phyloP scores from a whole-genome alignment of 2,888 invertebrate species.

The Caenorhabditis panamensis region DNA sequence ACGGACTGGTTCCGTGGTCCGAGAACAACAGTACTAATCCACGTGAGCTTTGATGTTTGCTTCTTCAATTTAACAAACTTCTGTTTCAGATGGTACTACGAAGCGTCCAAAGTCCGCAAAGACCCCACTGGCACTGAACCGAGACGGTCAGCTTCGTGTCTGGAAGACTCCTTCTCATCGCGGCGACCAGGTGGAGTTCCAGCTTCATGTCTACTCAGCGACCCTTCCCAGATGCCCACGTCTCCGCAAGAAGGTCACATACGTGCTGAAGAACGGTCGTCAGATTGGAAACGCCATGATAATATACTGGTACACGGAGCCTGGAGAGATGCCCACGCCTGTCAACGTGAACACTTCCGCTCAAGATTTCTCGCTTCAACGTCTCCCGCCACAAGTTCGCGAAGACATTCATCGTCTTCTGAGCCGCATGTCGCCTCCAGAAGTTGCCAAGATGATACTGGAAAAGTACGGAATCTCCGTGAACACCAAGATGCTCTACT shows the following conservation, averaged over 20 bases:
- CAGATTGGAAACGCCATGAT: conserved; percentile 70
- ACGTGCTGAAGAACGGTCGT: conserved; percentile 65
- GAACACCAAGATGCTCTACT: conserved; percentile 48
- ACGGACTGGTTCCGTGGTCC: conserved; percentile 72
- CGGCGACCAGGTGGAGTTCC: conserved; percentile 50
- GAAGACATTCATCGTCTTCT: conserved; percentile 61
- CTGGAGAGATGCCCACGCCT: conserved; percentile 67
- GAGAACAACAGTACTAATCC: conserved; percentile 58
- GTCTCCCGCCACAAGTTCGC: conserved; percentile 55
- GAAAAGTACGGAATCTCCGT: conserved; percentile 59
- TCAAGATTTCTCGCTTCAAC: conserved; percentile 45
- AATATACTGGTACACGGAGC: conserved; percentile 68
- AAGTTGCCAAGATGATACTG: conserved; percentile 53
- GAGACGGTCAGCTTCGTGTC: conserved; percentile 56
- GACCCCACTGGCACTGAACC: conserved; percentile 56
- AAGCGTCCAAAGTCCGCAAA: conserved; percentile 62
- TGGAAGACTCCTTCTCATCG: conserved; percentile 46
- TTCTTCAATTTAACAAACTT: background rate
- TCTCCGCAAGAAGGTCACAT: conserved; percentile 68
- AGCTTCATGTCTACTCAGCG: conserved; percentile 69
- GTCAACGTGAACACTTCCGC: conserved; percentile 33
- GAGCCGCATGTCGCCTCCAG: conserved; percentile 31
- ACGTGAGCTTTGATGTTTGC: conserved; percentile 12
- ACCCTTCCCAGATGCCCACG: conserved; percentile 69
- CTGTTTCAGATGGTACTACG: conserved; percentile 30